Conservation (phyloP, 2,888 invertebrate genomes). For the Conomelus anceps region DNA sequence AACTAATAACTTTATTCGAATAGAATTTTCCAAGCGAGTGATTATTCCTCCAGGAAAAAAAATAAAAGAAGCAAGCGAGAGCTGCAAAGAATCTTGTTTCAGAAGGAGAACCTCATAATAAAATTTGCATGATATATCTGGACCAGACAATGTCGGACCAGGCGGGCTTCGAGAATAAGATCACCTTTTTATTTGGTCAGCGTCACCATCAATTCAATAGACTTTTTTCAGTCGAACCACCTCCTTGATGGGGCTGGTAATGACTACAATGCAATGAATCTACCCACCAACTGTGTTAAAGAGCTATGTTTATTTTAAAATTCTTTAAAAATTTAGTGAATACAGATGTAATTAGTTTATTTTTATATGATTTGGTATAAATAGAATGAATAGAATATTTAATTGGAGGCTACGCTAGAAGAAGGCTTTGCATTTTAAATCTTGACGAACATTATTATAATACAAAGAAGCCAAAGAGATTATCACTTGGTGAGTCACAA, state of each 20-base stretch:
- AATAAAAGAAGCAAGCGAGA: neutral
- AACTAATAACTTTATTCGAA: neutral
- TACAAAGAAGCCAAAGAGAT: too few relatives aligned
- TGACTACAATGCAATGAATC: neutral
- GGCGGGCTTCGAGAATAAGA: neutral
- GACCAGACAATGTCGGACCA: neutral
- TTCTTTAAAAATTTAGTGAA: too few relatives aligned
- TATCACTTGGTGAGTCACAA: too few relatives aligned
- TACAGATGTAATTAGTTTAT: too few relatives aligned
- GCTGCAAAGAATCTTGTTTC: neutral
- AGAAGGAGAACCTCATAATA: neutral
- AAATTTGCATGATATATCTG: neutral
- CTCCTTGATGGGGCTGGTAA: neutral
- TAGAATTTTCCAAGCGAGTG: neutral
- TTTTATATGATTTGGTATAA: too few relatives aligned
- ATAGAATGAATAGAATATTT: too few relatives aligned
- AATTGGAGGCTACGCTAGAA: too few relatives aligned
- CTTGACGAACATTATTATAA: too few relatives aligned
- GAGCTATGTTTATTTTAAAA: neutral
- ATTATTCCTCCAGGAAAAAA: neutral
- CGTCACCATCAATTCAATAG: neutral
- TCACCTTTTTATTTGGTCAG: neutral
- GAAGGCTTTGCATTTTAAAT: too few relatives aligned
- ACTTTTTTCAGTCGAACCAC: neutral
- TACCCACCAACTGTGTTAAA: neutral